Base-by-base conservation (phyloP, 2,113 vertebrate species). In the Gasterosteus aculeatus region DNA sequence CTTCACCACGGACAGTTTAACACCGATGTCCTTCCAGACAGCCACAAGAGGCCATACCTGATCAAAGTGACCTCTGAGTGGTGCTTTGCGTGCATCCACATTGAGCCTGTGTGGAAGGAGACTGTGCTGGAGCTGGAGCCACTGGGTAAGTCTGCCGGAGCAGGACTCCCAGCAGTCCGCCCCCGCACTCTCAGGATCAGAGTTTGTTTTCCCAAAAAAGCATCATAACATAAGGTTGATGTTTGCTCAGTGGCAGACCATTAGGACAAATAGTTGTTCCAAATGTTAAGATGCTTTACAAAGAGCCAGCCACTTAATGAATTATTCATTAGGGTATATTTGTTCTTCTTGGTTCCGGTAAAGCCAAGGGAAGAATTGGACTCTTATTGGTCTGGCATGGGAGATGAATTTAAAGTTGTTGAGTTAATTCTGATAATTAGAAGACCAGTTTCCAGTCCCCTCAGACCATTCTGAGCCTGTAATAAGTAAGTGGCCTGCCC, bases 41-140 rank as follows among this genome's bases (percentile, higher is more conserved):
- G 97, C 65, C 95, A 96, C 93, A 95, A 83, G 87, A 97, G 94
- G 71, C 98, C 97, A 18, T 99, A 98, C 91, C 95, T 99, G 81
- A 97, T 99, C 42, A 98, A 98, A 93, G 93, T 99, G 76, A 98
- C 96, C 49, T 97, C 97, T 0, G 98, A 99, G 61, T 97, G 97
- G 97, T 99, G 97, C 88, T 97, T 98, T 67, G 96, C 95, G 84
- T 98, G 98, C 63, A 94, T 97, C 85, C 96, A 98, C 79, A 97
- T 99, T 0, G 96, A 99, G 91, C 97, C 97, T 0, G 94, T 98
- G 51, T 99, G 98, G 98, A 99, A 96, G 77, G 97, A 99, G 82
- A 93, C 93, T 0, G 95, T 96, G 65, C 95, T 95, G 84, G 96
- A 98, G 53, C 72, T 99, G 73, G 98, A 99, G 86, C 92, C 70